Evolutionary conservation across 2,797 vertebrate genomes (phyloP), one percentile per base, ranked within the genome.

Genomic region (Ciconia nigra): DNA sequence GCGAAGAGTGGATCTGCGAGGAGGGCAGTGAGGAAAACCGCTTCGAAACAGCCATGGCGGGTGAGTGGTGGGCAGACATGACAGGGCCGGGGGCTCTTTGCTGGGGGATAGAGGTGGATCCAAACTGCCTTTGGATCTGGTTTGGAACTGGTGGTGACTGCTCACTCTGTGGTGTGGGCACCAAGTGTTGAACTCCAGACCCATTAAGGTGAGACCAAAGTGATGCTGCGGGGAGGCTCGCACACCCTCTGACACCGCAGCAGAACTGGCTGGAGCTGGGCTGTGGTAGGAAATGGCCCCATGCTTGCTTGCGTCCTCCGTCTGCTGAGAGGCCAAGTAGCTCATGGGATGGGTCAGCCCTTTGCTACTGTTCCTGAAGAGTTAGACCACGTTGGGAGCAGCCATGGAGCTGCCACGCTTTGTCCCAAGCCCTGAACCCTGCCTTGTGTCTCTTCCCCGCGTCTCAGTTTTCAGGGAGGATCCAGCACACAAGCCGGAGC

Each of bases 1-100:
- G 98, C 0, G 98, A 98, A 61, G 98, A 99, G 95, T 99, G 98
- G 98, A 51, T 98, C 78, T 99, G 98, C 1, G 96, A 98, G 55
- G 92, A 98, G 83, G 95, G 83, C 6, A 92, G 93, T 0, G 55
- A 96, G 76, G 97, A 97, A 35, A 85, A 93, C 25, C 84, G 4
- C 90, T 97, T 97, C 5, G 91, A 97, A 90, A 97, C 97, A 4
- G 97, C 94, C 87, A 93, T 97, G 96, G 98, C 98, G 1, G 98
- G 98, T 98, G 89, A 96, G 98, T 10, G 67, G 9, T 2, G 51
- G 24, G 26, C 2, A 4, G 42, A 4, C 0, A 54, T 1, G 54
- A 10, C 9, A 4, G 55, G 37, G 39, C 13, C 0, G 0, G 65
- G 51, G 49, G 72, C 18, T 31, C 13, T n/a, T 44, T 31, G 49